These are phyloP conservation scores for Lasioglossum malachurum DNA, from an alignment of 2,888 invertebrate species.

Conservation along the genomic window DNA sequence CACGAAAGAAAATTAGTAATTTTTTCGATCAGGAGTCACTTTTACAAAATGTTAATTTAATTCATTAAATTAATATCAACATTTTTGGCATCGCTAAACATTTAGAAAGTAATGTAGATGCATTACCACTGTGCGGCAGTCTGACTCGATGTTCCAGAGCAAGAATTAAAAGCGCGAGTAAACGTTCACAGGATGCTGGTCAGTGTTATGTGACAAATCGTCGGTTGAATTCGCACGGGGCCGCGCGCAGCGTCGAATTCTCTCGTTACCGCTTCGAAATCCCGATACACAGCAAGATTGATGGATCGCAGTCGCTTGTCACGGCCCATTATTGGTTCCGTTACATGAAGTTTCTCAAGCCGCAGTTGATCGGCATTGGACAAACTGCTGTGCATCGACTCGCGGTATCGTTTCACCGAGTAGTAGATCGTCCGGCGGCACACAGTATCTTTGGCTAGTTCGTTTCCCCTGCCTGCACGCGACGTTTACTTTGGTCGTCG, in stretches of 20 bases:
- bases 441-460: neutral
- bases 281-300: slow-evolving; percentile 67
- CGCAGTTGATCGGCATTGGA: slow-evolving; percentile 62
- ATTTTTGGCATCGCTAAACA: too few species aligned
- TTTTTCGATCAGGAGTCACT: too few species aligned
- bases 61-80: too few species aligned
- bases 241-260: neutral
- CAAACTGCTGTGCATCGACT: slow-evolving; percentile 62
- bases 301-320: slow-evolving; percentile 75
- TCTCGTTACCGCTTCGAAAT: slow-evolving; percentile 75
- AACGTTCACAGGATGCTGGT: neutral
- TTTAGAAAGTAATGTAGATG: too few species aligned
- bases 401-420: slow-evolving; percentile 14
- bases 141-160: too few species aligned
- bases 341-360: slow-evolving; percentile 76
- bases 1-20: too few species aligned
- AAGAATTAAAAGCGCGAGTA: neutral
- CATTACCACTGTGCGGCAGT: too few species aligned
- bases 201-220: neutral
- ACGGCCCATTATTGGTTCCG: slow-evolving; percentile 78
- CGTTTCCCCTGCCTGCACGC: neutral
- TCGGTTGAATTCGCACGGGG: neutral
- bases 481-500: slow-evolving; percentile 15
- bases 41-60: too few species aligned
- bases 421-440: slow-evolving; percentile 34